Conservation (phyloP, 2,888 invertebrate species). For the Euzophera pinguis region DNA sequence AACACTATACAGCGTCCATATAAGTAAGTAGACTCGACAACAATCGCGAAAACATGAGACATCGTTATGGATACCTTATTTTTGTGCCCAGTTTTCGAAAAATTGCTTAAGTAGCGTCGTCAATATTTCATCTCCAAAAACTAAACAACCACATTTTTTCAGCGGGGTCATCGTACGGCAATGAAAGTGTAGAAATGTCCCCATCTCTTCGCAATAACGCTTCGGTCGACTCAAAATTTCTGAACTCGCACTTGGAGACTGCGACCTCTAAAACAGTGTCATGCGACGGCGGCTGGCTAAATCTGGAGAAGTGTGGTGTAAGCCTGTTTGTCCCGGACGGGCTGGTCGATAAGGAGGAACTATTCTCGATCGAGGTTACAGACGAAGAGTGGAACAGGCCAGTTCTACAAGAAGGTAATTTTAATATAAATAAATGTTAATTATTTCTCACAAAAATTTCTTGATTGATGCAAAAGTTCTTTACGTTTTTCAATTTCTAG, state of each 20-base stretch:
- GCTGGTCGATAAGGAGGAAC: constrained; percentile 90
- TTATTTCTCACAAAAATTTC: too few relatives aligned
- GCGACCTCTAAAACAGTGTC: constrained; percentile 74
- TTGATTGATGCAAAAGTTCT: too few relatives aligned
- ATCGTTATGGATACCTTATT: too few relatives aligned
- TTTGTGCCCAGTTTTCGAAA: too few relatives aligned
- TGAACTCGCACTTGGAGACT: constrained; percentile 50
- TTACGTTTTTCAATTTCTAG: too few relatives aligned
- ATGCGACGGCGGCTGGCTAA: constrained; percentile 81
- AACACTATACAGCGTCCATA: too few relatives aligned
- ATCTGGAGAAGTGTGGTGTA: constrained; percentile 87
- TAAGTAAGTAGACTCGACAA: too few relatives aligned
- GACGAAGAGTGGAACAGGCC: constrained; percentile 95
- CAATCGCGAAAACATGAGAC: too few relatives aligned
- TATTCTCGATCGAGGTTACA: constrained; percentile 92
- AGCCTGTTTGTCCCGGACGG: constrained; percentile 93
- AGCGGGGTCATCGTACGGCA: constrained; percentile 73
- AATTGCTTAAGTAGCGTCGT: too few relatives aligned
- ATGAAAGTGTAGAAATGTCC: constrained; percentile 73
- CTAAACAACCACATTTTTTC: neutral
- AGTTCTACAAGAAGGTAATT: constrained; percentile 84
- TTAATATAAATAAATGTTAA: too few relatives aligned
- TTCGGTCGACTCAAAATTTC: constrained; percentile 58
- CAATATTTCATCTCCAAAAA: neutral
- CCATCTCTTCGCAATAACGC: constrained; percentile 68